Evolutionary conservation across 2,797 vertebrate species (phyloP).

Genomic region (Dicrostonyx torquatus): DNA sequence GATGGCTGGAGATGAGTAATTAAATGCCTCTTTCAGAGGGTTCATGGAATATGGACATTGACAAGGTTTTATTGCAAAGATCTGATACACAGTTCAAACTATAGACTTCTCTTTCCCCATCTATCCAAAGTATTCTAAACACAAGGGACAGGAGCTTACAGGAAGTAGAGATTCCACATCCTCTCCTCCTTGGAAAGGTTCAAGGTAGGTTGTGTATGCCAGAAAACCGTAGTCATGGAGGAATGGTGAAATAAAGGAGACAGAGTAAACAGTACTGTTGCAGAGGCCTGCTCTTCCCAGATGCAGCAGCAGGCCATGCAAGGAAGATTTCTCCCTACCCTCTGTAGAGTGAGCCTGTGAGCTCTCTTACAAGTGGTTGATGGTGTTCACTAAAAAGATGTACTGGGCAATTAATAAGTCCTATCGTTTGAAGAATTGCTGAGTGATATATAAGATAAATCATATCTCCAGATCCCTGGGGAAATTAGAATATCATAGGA

Average conservation of each 20-base stretch:
- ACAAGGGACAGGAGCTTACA: no score
- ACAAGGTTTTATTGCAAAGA: neutral
- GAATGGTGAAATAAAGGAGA: neutral
- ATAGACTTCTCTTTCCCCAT: neutral
- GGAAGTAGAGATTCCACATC: neutral
- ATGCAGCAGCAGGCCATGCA: neutral
- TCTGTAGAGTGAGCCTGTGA: neutral
- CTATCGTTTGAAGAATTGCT: neutral
- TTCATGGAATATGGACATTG: neutral
- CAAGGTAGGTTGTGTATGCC: neutral
- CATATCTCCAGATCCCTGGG: neutral
- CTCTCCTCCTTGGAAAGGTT: neutral
- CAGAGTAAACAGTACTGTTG: neutral
- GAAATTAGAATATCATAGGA: neutral
- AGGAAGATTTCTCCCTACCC: neutral
- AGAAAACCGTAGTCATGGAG: neutral
- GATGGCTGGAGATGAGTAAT: neutral
- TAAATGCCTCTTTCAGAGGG: neutral
- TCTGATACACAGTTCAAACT: neutral
- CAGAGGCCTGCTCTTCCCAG: neutral
- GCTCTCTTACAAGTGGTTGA: accelerated
- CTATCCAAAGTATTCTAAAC: neutral
- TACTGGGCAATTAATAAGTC: neutral
- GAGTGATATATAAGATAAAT: neutral
- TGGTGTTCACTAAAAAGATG: neutral